These are phyloP conservation scores for Coleophora deauratella DNA, from an alignment of 2,888 invertebrate species.

Conservation along the genomic window DNA sequence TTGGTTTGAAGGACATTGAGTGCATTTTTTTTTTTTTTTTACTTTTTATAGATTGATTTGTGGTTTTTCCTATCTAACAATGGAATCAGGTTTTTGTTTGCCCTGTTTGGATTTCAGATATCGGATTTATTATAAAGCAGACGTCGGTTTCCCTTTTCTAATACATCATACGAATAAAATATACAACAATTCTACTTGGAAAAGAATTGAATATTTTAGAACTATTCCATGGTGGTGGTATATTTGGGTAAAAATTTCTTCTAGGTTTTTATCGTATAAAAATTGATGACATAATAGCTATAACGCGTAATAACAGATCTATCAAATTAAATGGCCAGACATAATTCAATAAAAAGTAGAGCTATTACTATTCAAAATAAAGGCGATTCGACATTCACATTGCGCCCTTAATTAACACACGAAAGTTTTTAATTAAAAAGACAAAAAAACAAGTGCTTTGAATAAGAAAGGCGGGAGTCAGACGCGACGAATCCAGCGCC, in stretches of 20 bases:
- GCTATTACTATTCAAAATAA: conserved; percentile 8
- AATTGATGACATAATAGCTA: too few relatives aligned
- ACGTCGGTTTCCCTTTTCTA: too few relatives aligned
- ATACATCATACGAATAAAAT: background rate
- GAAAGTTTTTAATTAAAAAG: conserved; percentile 66
- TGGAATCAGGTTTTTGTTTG: conserved; percentile 15
- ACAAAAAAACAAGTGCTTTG: conserved; percentile 29
- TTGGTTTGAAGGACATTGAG: conserved; percentile 61
- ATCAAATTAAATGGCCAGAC: too few relatives aligned
- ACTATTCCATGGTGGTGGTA: too few relatives aligned
- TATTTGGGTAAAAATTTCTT: too few relatives aligned
- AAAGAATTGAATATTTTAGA: too few relatives aligned
- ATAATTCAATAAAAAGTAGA: background rate
- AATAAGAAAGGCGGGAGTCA: conserved; percentile 60
- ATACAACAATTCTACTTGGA: too few relatives aligned
- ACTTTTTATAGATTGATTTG: conserved; percentile 58
- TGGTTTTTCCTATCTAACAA: conserved; percentile 30
- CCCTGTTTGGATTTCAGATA: background rate
- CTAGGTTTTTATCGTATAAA: too few relatives aligned
- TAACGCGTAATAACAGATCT: background rate
- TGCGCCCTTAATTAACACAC: conserved; percentile 62
- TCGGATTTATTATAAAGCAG: background rate
- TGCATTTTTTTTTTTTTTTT: conserved; percentile 32
- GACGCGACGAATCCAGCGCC: conserved; percentile 63
- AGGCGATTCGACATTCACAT: conserved; percentile 31